Percentiles rank a stretch among this genome's conserved stretches.
phyloP scores from a whole-genome alignment of 1,140 invertebrate genomes.

The Cylas formicarius region DNA sequence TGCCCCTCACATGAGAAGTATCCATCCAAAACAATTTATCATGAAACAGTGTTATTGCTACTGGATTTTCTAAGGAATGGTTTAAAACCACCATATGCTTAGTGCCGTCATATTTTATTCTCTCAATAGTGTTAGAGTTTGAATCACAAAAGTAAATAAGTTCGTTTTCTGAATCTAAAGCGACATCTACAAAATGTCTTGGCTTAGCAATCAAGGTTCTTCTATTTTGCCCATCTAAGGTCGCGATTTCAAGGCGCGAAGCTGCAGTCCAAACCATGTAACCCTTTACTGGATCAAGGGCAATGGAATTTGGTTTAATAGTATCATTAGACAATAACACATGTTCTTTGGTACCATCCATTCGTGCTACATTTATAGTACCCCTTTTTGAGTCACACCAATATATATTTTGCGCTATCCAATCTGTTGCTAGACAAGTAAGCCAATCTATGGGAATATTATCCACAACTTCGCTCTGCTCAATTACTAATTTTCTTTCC shows the following conservation, averaged over 20 bases:
- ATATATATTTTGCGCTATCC: slow-evolving; percentile 81
- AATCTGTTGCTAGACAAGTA: slow-evolving; percentile 75
- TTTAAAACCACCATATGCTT: slow-evolving; percentile 56
- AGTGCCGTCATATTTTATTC: slow-evolving; percentile 64
- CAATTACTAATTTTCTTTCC: slow-evolving; percentile 42
- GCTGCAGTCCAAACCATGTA: slow-evolving; percentile 58
- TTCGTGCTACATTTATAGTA: slow-evolving; percentile 74
- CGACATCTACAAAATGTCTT: slow-evolving; percentile 50
- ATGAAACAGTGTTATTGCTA: slow-evolving; percentile 65
- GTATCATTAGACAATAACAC: slow-evolving; percentile 66
- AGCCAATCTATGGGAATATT: slow-evolving; percentile 59
- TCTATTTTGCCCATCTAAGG: slow-evolving; percentile 53
- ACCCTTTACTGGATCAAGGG: slow-evolving; percentile 57
- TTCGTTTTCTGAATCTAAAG: slow-evolving; percentile 46
- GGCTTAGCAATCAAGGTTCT: slow-evolving; percentile 48
- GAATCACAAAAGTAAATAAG: slow-evolving; percentile 87
- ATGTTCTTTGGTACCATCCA: slow-evolving; percentile 74
- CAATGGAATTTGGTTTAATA: slow-evolving; percentile 57
- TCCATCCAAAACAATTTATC: slow-evolving; percentile 87
- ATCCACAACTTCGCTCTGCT: slow-evolving; percentile 49
- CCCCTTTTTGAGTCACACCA: slow-evolving; percentile 84
- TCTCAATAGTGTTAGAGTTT: slow-evolving; percentile 76
- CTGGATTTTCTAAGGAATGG: slow-evolving; percentile 66
- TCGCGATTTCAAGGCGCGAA: slow-evolving; percentile 50
- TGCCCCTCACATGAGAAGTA: slow-evolving; percentile 50